A percentile compares a stretch with the other conserved stretches of the same genome.
Evolutionary conservation across 2,797 vertebrate genomes (phyloP).

Genomic region (Diplodus puntazzo): DNA sequence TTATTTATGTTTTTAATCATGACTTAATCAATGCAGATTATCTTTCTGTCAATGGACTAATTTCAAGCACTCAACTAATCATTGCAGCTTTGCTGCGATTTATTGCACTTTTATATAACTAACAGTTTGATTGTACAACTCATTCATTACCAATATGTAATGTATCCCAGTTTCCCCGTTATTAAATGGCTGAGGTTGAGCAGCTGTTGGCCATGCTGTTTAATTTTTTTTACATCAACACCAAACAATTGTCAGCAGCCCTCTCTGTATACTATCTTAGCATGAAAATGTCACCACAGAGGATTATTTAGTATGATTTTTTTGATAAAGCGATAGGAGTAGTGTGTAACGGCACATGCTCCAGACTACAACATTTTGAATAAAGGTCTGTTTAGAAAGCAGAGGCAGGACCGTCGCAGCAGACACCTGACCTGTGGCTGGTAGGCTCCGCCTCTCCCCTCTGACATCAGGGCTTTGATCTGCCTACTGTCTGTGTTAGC

Average conservation of each 20-base stretch:
- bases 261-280: background rate
- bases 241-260: background rate
- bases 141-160: background rate
- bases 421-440: constrained; percentile 79
- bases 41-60: background rate
- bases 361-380: background rate
- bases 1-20: too few relatives aligned
- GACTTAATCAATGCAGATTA: background rate
- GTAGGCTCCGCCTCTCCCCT: constrained; percentile 74
- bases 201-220: constrained; percentile 6
- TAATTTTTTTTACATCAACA: background rate
- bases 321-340: background rate
- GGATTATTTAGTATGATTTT: constrained; percentile 5
- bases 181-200: constrained; percentile 20
- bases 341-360: background rate
- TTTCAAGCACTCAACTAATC: background rate
- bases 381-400: background rate
- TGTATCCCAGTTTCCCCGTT: constrained; percentile 2
- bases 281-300: background rate
- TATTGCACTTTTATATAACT: background rate
- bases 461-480: constrained; percentile 85
- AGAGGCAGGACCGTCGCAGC: constrained; percentile 6
- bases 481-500: constrained; percentile 80
- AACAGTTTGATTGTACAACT: background rate
- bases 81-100: background rate